Base-by-base conservation (phyloP, 1,140 invertebrate species). In the Neodiprion virginianus region DNA sequence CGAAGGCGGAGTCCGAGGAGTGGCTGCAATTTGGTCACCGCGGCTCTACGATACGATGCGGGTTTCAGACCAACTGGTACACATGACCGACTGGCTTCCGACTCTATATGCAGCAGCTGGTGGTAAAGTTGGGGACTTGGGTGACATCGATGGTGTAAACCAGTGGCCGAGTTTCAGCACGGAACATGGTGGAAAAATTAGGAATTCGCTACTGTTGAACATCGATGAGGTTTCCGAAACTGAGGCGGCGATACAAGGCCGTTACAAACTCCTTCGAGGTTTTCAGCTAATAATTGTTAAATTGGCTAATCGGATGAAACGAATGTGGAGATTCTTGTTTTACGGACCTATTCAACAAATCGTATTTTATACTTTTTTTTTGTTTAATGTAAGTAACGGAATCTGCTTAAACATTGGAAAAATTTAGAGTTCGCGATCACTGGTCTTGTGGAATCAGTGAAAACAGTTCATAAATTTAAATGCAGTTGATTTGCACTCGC, bases 41-140 rank as follows among this genome's bases (percentile, higher is more conserved):
- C 84, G 90, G 61, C 77, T 90, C n/a, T 78, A 84, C 49, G 82
- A 84, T 73, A 81, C 83, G 73, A 88, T 91, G 8, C 83, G 87
- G 0, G 87, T 90, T 11, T 89, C 87, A 1, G 84, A 87, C 65
- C 81, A 90, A 47, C 84, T 95, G 80, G 89, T 94, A 77, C 93
- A 94, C 78, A 89, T 95, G 12, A 89, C 90, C 12, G 94, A 95
- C 79, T 94, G 93, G 93, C 80, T 95, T 28, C 94, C 94, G 1
- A 94, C 93, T 0, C 78, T 95, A 0, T 91, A 89, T 49, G 79
- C 88, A 3, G 90, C 88, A 40, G 92, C 84, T 79, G 90, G 90
- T 21, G 91, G 91, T 79, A 83, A 89, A 83, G 11, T 85, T 12
- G 69, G 67, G 53, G 79, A 87, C 88, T 75, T 90, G 70, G 79